A percentile compares a stretch with the other conserved stretches of the same genome.
Evolutionary conservation across 1,140 invertebrate genomes (phyloP).

Genomic region (Diorhabda carinulata): DNA sequence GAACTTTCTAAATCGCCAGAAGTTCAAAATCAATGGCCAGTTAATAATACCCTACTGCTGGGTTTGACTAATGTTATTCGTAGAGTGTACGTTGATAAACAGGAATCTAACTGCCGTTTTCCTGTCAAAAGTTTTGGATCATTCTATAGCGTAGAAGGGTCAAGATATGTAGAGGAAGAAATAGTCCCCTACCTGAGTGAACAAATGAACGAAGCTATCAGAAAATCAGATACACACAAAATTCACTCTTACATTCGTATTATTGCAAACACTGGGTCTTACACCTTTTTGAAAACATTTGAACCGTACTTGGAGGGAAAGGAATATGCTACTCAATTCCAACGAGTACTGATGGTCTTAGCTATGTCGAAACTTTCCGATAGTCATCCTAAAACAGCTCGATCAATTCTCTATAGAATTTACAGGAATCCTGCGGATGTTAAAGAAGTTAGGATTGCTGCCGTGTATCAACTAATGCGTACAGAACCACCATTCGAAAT

Average conservation of each 20-base stretch:
- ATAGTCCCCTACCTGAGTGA: constrained; percentile 58
- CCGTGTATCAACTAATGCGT: constrained; percentile 57
- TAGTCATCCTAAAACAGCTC: constrained; percentile 50
- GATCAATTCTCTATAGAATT: constrained; percentile 60
- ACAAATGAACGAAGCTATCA: constrained; percentile 53
- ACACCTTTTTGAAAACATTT: constrained; percentile 56
- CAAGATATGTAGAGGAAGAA: constrained; percentile 50
- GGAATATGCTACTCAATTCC: constrained; percentile 53
- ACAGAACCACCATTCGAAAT: constrained; percentile 57
- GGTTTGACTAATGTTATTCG: constrained; percentile 56
- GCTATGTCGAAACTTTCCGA: constrained; percentile 51
- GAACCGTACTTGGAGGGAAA: constrained; percentile 65
- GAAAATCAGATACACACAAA: constrained; percentile 51
- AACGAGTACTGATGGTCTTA: constrained; percentile 59
- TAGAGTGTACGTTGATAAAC: constrained; percentile 54
- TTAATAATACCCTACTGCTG: constrained; percentile 55
- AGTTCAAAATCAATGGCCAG: constrained; percentile 47
- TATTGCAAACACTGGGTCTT: constrained; percentile 60
- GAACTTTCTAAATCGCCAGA: constrained; percentile 51
- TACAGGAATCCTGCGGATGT: constrained; percentile 61
- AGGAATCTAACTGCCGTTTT: constrained; percentile 55
- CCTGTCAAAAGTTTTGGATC: constrained; percentile 60
- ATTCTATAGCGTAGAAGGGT: constrained; percentile 49
- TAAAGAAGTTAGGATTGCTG: constrained; percentile 61
- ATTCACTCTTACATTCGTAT: constrained; percentile 59